These are phyloP conservation scores for Chrysemys picta DNA, from an alignment of 2,113 vertebrate species.

Conservation along the genomic window DNA sequence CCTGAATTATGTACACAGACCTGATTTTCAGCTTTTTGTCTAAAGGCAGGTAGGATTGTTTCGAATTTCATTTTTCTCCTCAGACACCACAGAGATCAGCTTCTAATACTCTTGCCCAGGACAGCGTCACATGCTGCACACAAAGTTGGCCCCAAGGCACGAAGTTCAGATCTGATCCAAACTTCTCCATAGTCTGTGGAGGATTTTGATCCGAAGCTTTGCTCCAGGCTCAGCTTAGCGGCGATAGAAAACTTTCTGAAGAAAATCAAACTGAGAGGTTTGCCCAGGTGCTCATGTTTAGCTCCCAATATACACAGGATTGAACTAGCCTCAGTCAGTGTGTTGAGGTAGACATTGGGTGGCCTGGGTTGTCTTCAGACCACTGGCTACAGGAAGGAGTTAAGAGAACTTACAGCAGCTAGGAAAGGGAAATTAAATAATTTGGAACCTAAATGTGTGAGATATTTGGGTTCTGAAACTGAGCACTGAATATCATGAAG, in stretches of 20 bases:
- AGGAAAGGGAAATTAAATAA: not conserved
- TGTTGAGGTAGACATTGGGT: not conserved
- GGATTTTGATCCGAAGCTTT: no score
- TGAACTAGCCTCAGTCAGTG: not conserved
- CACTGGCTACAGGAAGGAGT: not conserved
- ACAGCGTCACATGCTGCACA: not conserved
- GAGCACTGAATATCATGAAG: not conserved
- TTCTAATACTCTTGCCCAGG: not conserved
- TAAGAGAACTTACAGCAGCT: not conserved
- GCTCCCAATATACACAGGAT: not conserved
- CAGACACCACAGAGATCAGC: no score
- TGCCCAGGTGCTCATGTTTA: not conserved
- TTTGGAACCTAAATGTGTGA: not conserved
- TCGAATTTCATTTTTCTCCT: not conserved
- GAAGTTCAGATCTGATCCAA: not conserved
- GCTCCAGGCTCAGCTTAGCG: no score
- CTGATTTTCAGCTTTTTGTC: not conserved
- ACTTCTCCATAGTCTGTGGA: not conserved
- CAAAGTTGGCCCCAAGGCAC: not conserved
- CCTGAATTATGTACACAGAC: not conserved
- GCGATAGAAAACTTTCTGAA: not conserved
- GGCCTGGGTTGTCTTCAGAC: not conserved
- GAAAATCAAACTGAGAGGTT: not conserved
- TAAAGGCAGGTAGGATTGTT: not conserved
- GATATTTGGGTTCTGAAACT: not conserved